These are phyloP conservation scores for Chironomus tepperi DNA, from an alignment of 1,140 invertebrate species.

Conservation along the genomic window DNA sequence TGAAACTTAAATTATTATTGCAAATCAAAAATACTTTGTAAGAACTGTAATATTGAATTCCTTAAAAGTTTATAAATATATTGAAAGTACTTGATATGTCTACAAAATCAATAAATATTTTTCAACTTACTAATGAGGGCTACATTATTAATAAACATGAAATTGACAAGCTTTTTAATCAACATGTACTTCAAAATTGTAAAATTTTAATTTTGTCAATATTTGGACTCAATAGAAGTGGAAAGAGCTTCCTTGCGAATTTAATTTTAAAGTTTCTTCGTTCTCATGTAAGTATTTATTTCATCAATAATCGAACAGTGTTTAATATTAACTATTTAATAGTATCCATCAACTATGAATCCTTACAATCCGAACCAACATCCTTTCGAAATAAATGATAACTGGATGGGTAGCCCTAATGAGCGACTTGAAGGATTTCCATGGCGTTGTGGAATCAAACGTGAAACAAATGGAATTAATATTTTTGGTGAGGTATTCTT, in stretches of 20 bases:
- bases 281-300: background rate
- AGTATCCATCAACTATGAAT: background rate
- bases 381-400: background rate
- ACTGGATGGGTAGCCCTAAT: slow-evolving; percentile 44
- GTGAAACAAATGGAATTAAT: slow-evolving; percentile 61
- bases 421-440: slow-evolving; percentile 40
- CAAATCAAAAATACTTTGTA: too few species aligned
- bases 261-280: slow-evolving; percentile 80
- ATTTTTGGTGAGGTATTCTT: slow-evolving; percentile 59
- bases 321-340: too few species aligned
- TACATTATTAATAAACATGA: too few species aligned
- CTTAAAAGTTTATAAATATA: too few species aligned
- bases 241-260: slow-evolving; percentile 42
- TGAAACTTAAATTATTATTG: too few species aligned
- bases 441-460: slow-evolving; percentile 51
- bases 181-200: slow-evolving; percentile 42
- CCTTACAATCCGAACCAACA: background rate
- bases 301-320: too few species aligned
- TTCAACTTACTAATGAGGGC: too few species aligned
- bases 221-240: slow-evolving; percentile 89
- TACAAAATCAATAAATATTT: too few species aligned
- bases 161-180: background rate
- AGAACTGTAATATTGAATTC: too few species aligned
- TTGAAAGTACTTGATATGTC: too few species aligned
- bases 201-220: slow-evolving; percentile 85